phyloP scores from a whole-genome alignment of 2,888 invertebrate species.

The Cyaniris semiargus region DNA sequence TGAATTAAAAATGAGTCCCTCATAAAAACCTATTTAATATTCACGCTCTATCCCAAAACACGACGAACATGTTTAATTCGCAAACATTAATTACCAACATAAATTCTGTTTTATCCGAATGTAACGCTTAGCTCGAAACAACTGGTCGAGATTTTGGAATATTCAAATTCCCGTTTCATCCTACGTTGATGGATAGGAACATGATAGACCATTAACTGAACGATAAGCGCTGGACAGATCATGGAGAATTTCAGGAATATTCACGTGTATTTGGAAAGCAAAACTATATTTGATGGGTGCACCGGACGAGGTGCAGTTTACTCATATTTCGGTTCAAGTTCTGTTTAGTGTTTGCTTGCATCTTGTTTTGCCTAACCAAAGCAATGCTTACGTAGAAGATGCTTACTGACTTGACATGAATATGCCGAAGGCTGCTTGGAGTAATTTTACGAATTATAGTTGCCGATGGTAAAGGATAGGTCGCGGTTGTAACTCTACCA shows the following conservation, averaged over 20 bases:
- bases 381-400: no score
- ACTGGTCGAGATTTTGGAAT: not conserved
- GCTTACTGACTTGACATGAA: no score
- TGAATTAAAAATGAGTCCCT: not conserved
- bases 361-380: no score
- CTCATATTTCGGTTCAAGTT: no score
- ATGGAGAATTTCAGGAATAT: constrained; percentile 11
- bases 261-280: not conserved
- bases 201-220: not conserved
- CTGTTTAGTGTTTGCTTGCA: no score
- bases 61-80: not conserved
- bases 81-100: not conserved
- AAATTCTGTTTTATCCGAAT: not conserved
- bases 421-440: no score
- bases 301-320: not conserved
- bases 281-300: not conserved
- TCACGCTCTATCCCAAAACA: not conserved
- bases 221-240: not conserved
- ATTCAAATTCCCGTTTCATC: not conserved
- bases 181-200: not conserved
- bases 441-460: no score
- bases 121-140: not conserved
- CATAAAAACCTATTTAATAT: not conserved
- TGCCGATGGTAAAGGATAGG: no score
- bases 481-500: no score